Conservation (phyloP, 2,888 invertebrate genomes). For the Lepidonotus clava region DNA sequence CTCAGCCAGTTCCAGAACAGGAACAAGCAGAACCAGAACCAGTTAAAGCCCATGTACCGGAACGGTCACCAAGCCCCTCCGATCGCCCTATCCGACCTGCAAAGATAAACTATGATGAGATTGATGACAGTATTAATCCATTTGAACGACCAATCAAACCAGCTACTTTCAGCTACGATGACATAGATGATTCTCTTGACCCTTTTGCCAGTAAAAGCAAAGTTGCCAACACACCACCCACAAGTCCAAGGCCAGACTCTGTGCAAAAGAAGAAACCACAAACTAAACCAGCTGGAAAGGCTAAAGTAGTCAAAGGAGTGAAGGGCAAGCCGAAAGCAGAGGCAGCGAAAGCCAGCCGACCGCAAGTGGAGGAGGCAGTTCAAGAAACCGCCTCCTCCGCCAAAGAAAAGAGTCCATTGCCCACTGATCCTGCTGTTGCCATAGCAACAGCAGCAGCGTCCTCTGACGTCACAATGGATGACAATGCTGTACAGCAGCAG, state of each 20-base stretch:
- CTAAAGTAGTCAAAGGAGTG: neutral
- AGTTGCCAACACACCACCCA: conserved; percentile 68
- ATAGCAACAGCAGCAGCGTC: neutral
- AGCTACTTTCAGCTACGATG: conserved; percentile 73
- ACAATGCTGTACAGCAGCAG: conserved; percentile 14
- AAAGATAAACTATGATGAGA: neutral
- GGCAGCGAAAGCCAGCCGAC: neutral
- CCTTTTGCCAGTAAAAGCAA: conserved; percentile 71
- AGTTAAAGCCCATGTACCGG: neutral
- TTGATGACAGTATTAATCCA: neutral
- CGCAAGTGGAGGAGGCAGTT: neutral
- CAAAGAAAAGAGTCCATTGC: neutral
- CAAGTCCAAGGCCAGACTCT: neutral
- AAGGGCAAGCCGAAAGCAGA: neutral
- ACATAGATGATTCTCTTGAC: conserved; percentile 73
- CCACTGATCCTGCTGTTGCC: neutral
- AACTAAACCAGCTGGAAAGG: neutral
- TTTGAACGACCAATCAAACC: conserved; percentile 35
- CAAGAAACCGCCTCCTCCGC: neutral
- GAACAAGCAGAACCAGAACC: neutral
- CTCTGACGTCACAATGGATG: conserved; percentile 14
- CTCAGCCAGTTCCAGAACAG: neutral
- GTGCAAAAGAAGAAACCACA: neutral
- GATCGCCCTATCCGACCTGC: conserved; percentile 13
- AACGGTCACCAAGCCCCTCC: neutral